Base-by-base conservation (phyloP, 2,888 invertebrate genomes). In the Dynastes grantii region DNA sequence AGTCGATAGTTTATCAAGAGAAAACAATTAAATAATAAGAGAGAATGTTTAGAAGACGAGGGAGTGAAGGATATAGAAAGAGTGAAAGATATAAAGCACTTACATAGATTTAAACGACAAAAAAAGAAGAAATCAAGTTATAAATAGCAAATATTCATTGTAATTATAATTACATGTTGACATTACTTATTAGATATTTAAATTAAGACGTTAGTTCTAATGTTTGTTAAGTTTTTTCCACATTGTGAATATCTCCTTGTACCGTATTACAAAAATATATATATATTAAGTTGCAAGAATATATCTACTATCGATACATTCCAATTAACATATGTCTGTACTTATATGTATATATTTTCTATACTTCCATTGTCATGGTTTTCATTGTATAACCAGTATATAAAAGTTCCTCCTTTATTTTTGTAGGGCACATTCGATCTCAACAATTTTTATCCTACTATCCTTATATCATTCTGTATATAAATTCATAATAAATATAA, bases 161-260 rank as follows among this genome's bases (percentile, higher is more conserved):
- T 85, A 84, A 84, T 82, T 82, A 84, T 67, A 82, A 83, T 83
- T 85, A 85, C 84, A 85, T 85, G 85, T 85, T 85, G 84, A 84
- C 82, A 84, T 84, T 85, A 84, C 84, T 84, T 85, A 85, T 63
- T 63, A 67, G 67, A 67, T 85, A 83, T 85, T 83, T 83, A 84
- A 84, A 83, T 83, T 84, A 84, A 84, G 27, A 81, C 68, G 78
- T 81, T 82, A 82, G 76, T 58, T 70, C 78, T 29, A 58, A 61
- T 61, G 68, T 76, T 78, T 37, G 68, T 78, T 73, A 78, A 73
- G 73, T 73, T 73, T 58, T 53, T 71, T 78, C 64, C 51, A 73
- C 51, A 63, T 45, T 51, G 45, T 64, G 53, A 64, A 65, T 76
- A 76, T 70, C 55, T 61, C 67, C 45, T 45, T 45, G 45, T 45